phyloP scores from a whole-genome alignment of 2,888 invertebrate genomes.

The Troilus luridus region DNA sequence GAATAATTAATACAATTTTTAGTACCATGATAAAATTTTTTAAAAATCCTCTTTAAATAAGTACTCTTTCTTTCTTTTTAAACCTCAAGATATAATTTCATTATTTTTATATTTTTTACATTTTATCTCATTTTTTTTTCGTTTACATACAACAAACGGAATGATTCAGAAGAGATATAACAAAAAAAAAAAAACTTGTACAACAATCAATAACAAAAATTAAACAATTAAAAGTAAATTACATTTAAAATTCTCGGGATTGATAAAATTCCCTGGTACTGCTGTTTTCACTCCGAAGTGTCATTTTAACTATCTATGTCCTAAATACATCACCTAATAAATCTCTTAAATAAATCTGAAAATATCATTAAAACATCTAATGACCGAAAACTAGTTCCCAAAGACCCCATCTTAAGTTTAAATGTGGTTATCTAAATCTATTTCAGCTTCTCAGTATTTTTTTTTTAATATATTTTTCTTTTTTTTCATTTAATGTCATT shows the following conservation, averaged over 20 bases:
- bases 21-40: conserved; percentile 27
- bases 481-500: conserved; percentile 34
- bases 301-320: background rate
- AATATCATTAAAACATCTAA: conserved; percentile 46
- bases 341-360: conserved; percentile 44
- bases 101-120: conserved; percentile 37
- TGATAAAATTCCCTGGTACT: background rate
- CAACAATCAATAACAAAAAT: conserved; percentile 50
- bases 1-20: conserved; percentile 28
- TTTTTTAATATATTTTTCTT: conserved; percentile 4
- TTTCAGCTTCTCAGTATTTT: background rate
- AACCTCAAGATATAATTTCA: background rate
- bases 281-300: conserved; percentile 43
- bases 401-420: conserved; percentile 46
- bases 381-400: conserved; percentile 45
- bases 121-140: conserved; percentile 14
- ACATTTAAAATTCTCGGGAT: conserved; percentile 30
- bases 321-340: conserved; percentile 24
- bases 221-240: conserved; percentile 23
- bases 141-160: conserved; percentile 48
- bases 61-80: background rate
- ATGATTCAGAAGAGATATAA: conserved; percentile 55
- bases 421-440: conserved; percentile 39
- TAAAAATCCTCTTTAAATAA: background rate
- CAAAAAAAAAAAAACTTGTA: conserved; percentile 47